phyloP scores from a whole-genome alignment of 2,888 invertebrate genomes.

The Leptothorax acervorum region DNA sequence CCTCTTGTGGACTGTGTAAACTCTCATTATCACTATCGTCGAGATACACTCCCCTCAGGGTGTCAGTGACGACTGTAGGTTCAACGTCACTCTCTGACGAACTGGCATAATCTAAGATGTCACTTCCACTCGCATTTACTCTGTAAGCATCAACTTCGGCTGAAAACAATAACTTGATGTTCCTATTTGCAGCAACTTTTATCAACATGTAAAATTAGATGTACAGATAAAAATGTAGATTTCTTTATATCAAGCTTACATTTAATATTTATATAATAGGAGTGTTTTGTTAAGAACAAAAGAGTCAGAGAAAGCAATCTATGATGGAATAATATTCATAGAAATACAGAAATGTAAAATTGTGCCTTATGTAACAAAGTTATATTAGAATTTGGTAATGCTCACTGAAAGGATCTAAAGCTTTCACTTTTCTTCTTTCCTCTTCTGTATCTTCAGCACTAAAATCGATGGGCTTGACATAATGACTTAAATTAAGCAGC shows the following conservation, averaged over 20 bases:
- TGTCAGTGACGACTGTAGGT: conserved; percentile 88
- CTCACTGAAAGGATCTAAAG: conserved; percentile 89
- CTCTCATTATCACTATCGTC: conserved; percentile 92
- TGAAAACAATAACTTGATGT: conserved; percentile 78
- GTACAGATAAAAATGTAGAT: background rate
- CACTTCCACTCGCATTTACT: conserved; percentile 87
- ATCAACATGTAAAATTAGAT: background rate
- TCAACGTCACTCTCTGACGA: conserved; percentile 92
- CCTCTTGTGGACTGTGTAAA: conserved; percentile 91
- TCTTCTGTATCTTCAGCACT: conserved; percentile 85
- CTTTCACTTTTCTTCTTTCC: conserved; percentile 86
- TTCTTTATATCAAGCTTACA: background rate
- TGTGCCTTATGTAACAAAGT: background rate
- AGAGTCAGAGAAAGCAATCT: background rate
- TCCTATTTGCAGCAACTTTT: conserved; percentile 5
- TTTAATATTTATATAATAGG: background rate
- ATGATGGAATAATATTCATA: background rate
- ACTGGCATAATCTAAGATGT: conserved; percentile 90
- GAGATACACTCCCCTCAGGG: conserved; percentile 89
- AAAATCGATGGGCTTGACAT: conserved; percentile 86
- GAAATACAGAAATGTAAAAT: background rate
- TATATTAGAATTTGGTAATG: conserved; percentile 15
- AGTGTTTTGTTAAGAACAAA: background rate
- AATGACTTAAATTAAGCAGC: conserved; percentile 89
- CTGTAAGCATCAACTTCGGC: conserved; percentile 87